Percentiles rank a stretch among this genome's conserved stretches.
phyloP scores from a whole-genome alignment of 37 sponge, comb jelly and placozoan genomes.

The Aplysina aerophoba region DNA sequence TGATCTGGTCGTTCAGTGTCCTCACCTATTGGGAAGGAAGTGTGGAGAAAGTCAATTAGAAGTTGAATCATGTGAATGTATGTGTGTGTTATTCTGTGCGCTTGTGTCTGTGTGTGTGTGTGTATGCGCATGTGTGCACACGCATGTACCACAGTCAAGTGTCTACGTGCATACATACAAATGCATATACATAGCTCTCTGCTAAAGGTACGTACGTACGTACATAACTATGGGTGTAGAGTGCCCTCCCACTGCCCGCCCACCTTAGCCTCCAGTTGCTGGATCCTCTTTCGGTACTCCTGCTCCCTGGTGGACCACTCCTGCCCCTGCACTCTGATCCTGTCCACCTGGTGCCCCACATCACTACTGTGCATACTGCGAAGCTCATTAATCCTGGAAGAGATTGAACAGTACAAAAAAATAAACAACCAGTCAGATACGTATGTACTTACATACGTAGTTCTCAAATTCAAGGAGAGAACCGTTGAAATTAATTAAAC shows the following conservation, averaged over 20 bases:
- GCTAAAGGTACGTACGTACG: too few relatives aligned
- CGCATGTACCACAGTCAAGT: too few relatives aligned
- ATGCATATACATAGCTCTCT: too few relatives aligned
- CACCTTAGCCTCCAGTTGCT: conserved; percentile 57
- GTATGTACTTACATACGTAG: not conserved
- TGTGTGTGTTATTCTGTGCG: too few relatives aligned
- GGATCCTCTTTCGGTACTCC: conserved; percentile 51
- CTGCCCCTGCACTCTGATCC: not conserved
- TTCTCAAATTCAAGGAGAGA: not conserved
- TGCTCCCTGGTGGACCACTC: conserved; percentile 57
- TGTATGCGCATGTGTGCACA: too few relatives aligned
- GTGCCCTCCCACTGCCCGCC: conserved; percentile 21
- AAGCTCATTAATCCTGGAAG: conserved; percentile 24
- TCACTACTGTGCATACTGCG: not conserved
- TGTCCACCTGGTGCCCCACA: conserved; percentile 9
- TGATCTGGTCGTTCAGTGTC: not conserved
- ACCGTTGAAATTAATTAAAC: too few relatives aligned
- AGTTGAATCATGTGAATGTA: too few relatives aligned
- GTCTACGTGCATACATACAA: too few relatives aligned
- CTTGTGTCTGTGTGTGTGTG: too few relatives aligned
- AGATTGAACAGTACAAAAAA: not conserved
- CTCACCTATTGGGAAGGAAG: too few relatives aligned
- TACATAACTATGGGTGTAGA: too few relatives aligned
- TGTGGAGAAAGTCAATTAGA: too few relatives aligned
- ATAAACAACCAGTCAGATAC: not conserved